Conservation (phyloP, 1,140 invertebrate species). For the Cotesia chilonis region DNA sequence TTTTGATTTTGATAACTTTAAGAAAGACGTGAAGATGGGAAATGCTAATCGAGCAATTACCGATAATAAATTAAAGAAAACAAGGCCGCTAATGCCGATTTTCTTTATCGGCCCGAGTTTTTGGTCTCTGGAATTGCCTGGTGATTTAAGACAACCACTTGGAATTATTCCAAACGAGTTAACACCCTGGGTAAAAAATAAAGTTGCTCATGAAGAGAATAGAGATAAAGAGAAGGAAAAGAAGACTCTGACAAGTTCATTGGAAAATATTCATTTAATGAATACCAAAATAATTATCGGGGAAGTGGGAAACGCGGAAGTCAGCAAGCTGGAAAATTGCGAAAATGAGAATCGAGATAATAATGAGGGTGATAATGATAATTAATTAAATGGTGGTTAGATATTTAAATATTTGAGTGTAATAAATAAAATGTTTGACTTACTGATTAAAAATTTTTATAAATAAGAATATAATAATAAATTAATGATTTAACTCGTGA, state of each 20-base stretch:
- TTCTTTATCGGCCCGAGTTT: not conserved
- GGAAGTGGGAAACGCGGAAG: not conserved
- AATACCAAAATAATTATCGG: constrained; percentile 1
- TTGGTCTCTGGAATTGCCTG: not conserved
- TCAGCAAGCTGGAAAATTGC: not conserved
- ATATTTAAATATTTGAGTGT: no score
- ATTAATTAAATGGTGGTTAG: no score
- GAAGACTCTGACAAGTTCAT: not conserved
- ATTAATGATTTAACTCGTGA: no score
- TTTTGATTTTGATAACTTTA: no score
- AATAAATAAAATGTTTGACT: no score
- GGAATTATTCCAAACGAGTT: constrained; percentile 2
- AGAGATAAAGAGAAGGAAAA: no score
- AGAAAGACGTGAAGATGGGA: no score
- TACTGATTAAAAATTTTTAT: no score
- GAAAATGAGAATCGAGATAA: not conserved
- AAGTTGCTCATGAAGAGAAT: no score
- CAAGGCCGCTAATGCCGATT: not conserved
- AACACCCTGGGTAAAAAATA: not conserved
- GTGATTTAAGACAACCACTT: not conserved
- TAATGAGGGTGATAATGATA: no score
- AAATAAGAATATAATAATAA: no score
- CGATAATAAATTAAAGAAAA: not conserved
- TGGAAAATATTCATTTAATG: not conserved
- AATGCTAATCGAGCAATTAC: no score